Evolutionary conservation across 2,888 invertebrate species (phyloP), one percentile per base, ranked within the genome.

Genomic region (Caenorhabditis sp.): DNA sequence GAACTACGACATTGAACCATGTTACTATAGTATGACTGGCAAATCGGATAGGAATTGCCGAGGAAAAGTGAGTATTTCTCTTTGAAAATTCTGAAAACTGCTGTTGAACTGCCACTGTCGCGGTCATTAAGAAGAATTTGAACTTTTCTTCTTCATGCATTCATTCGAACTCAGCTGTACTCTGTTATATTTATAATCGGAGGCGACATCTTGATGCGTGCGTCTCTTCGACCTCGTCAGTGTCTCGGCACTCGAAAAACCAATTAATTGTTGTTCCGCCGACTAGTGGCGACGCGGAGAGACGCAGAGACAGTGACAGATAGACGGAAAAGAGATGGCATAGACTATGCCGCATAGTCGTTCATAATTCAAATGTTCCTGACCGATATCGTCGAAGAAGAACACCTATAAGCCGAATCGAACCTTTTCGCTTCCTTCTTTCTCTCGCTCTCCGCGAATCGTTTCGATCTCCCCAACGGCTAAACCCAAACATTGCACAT

Each of bases 11-110:
- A 80, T 84, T 51, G 86, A 86, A 71, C 83, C 82, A 55, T 82
- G 84, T 60, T 86, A 86, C 65, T 86, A 86, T 67, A 82, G 71
- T 58, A 55, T 82, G 32, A 79, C 76, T 32, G 84, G 86, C 50
- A 81, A 80, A 77, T 71, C 70, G 20, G 86, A 84, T 69, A 65
- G 80, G 56, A 74, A 61, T 56, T 76, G 78, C 24, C 83, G 86
- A n/a, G 86, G 86, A 71, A 83, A 77, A 53, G 86, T 86, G 62
- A 72, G 82, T 81, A 8, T 40, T 77, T 60, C 40, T 32, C 32
- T 22, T 28, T 35, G 20, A 44, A 44, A 40, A 44, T 13, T 61
- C 37, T 51, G 8, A 53, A 71, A 58, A 5, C 13, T 6, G 40
- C n/a, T n/a, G n/a, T n/a, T n/a, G n/a, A n/a, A n/a, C n/a, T n/a